A percentile compares a stretch with the other conserved stretches of the same genome.
phyloP scores from a whole-genome alignment of 1,140 invertebrate species.

The Calephelis nemesis region DNA sequence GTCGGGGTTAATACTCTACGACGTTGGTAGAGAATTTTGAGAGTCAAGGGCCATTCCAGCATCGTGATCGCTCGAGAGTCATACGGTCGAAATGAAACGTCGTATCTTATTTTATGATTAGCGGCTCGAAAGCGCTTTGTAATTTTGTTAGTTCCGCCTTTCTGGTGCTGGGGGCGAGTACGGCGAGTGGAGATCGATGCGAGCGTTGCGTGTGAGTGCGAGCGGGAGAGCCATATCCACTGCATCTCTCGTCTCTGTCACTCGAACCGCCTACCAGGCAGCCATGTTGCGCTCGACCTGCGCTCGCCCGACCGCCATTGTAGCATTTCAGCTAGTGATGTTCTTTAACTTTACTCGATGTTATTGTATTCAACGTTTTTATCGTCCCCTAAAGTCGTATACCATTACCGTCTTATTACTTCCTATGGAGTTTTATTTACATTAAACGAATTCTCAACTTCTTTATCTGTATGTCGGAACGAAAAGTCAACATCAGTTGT shows the following conservation, averaged over 20 bases:
- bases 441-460: constrained; percentile 2
- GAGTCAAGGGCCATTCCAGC: constrained; percentile 76
- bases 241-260: constrained; percentile 55
- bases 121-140: constrained; percentile 78
- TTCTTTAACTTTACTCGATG: constrained; percentile 54
- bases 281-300: constrained; percentile 78
- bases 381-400: constrained; percentile 24
- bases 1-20: constrained; percentile 65
- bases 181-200: constrained; percentile 76
- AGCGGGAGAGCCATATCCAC: constrained; percentile 48
- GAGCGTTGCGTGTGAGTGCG: constrained; percentile 67
- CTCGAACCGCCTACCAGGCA: constrained; percentile 76
- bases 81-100: constrained; percentile 78
- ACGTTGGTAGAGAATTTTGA: constrained; percentile 74
- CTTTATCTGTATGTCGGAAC: not conserved
- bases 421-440: constrained; percentile 4
- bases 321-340: constrained; percentile 73
- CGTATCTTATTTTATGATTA: constrained; percentile 80
- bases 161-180: constrained; percentile 76
- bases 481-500: not conserved
- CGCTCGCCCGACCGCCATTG: constrained; percentile 77
- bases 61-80: constrained; percentile 75
- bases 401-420: constrained; percentile 16
- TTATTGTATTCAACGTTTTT: constrained; percentile 39
- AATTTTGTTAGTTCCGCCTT: constrained; percentile 79